Percentiles rank a stretch among this genome's conserved stretches.
Conservation (phyloP, 2,113 vertebrate genomes). For the Hypocryptadius cinnamomeus region DNA sequence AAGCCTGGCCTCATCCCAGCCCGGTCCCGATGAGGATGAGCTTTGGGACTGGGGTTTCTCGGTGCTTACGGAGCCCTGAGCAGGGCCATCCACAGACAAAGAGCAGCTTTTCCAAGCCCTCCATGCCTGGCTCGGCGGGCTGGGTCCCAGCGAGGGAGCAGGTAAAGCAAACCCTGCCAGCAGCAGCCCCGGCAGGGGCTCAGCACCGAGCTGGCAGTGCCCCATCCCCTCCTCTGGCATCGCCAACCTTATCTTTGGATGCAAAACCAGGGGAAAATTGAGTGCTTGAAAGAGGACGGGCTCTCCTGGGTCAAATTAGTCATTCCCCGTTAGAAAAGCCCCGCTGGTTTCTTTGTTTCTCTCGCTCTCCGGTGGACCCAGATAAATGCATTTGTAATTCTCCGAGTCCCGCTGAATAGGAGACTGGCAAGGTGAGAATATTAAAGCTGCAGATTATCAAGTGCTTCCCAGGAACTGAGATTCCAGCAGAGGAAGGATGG, state of each 20-base stretch:
- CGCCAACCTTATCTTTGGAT: neutral
- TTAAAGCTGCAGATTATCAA: conserved; percentile 19
- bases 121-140: neutral
- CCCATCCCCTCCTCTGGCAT: neutral
- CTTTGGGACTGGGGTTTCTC: neutral
- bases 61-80: neutral
- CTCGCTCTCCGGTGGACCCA: conserved; percentile 27
- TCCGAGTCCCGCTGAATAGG: neutral
- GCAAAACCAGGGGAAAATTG: conserved; percentile 1
- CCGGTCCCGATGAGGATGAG: rapidly evolving
- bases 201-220: neutral
- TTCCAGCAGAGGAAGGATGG: neutral
- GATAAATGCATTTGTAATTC: conserved; percentile 36
- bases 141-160: neutral
- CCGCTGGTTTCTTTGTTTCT: conserved; percentile 56
- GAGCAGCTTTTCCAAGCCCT: neutral
- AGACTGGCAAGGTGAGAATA: conserved; percentile 30
- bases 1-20: rapidly evolving
- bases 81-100: neutral
- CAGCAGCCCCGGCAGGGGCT: neutral
- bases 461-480: neutral
- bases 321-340: conserved; percentile 47
- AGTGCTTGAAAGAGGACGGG: neutral
- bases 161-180: neutral
- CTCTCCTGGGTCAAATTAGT: conserved; percentile 52